A percentile compares a stretch with the other conserved stretches of the same genome.
These are phyloP conservation scores for Cyprinodon brontotheroides DNA, from an alignment of 2,113 vertebrate genomes.

Conservation along the genomic window DNA sequence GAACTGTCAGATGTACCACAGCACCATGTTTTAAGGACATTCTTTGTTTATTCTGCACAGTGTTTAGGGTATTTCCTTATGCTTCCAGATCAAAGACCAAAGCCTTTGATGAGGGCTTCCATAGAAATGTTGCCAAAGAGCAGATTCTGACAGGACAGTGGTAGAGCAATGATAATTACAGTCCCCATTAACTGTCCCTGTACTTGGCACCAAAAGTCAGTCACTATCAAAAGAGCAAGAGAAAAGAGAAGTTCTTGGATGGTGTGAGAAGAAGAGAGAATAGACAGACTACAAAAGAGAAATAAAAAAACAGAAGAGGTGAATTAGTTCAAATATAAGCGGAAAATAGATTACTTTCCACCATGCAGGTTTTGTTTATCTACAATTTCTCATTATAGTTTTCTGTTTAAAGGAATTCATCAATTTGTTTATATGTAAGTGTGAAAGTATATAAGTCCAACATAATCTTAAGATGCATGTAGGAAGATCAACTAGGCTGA, in stretches of 20 bases:
- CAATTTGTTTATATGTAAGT: neutral
- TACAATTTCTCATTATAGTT: neutral
- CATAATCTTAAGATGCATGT: neutral
- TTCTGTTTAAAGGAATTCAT: neutral
- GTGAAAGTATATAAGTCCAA: neutral
- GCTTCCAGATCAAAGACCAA: constrained; percentile 78
- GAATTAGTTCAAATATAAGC: constrained; percentile 54
- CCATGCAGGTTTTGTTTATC: constrained; percentile 33
- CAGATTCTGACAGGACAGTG: constrained; percentile 79
- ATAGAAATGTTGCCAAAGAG: constrained; percentile 79
- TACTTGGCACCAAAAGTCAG: constrained; percentile 72
- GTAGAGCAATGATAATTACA: constrained; percentile 82
- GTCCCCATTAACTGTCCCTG: constrained; percentile 75
- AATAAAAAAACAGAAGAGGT: constrained; percentile 52
- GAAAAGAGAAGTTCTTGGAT: constrained; percentile 71
- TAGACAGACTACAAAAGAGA: constrained; percentile 46
- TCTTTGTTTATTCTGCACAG: constrained; percentile 76
- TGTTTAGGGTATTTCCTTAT: constrained; percentile 71
- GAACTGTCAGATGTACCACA: constrained; percentile 53
- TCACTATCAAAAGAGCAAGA: constrained; percentile 65
- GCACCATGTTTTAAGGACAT: constrained; percentile 65
- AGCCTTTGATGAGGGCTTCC: constrained; percentile 82
- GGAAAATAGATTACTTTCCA: constrained; percentile 71
- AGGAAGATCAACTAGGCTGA: neutral
- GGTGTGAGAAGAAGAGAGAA: constrained; percentile 52